Evolutionary conservation across 2,888 invertebrate genomes (phyloP).

Genomic region (Thecocarcelia acutangulata): DNA sequence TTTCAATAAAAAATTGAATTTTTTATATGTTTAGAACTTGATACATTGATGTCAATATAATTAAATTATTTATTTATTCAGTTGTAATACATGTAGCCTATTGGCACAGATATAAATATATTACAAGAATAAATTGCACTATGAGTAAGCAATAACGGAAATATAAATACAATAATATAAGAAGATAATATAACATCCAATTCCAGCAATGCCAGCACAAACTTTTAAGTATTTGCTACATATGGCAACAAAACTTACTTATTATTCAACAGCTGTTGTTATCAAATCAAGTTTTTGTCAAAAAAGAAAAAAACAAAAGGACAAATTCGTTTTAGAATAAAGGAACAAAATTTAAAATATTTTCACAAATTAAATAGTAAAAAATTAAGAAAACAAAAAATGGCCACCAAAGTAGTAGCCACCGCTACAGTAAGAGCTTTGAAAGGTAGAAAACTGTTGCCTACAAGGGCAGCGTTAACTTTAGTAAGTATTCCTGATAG

Average conservation of each 20-base stretch:
- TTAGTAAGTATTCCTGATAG: slow-evolving; percentile 82
- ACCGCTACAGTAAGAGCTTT: slow-evolving; percentile 95
- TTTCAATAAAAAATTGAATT: no score
- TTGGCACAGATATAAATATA: no score
- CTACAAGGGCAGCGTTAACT: slow-evolving; percentile 92
- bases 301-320: slow-evolving; percentile 40
- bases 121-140: no score
- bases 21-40: no score
- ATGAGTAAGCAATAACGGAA: no score
- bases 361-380: slow-evolving; percentile 18
- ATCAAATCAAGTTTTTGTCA: slow-evolving; percentile 26
- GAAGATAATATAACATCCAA: background rate
- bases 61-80: no score
- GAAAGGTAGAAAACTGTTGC: slow-evolving; percentile 88
- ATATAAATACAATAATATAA: no score
- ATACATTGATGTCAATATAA: no score
- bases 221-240: background rate
- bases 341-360: slow-evolving; percentile 4
- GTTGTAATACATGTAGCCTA: no score
- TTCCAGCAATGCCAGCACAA: slow-evolving; percentile 14
- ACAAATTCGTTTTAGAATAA: slow-evolving; percentile 40
- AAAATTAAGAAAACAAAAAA: slow-evolving; percentile 76
- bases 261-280: slow-evolving; percentile 65
- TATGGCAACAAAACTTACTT: slow-evolving; percentile 24
- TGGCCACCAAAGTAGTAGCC: slow-evolving; percentile 90